Conservation (phyloP, 2,888 invertebrate genomes). For the Drosophila colorata region DNA sequence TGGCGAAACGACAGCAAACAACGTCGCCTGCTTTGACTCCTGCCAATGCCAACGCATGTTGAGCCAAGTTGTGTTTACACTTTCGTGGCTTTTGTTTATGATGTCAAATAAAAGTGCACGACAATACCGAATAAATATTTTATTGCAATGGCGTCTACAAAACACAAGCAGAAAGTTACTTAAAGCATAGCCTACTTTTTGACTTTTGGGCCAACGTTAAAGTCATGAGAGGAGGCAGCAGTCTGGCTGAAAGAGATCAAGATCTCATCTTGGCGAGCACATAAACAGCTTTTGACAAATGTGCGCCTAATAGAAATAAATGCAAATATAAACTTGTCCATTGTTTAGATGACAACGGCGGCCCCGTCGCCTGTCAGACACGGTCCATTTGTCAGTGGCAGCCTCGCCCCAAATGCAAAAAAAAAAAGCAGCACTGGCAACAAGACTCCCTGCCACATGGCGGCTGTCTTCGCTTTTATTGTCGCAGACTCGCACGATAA, state of each 20-base stretch:
- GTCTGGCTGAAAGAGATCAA: slow-evolving; percentile 50
- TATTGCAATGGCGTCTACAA: slow-evolving; percentile 60
- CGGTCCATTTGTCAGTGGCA: slow-evolving; percentile 75
- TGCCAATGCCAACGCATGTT: slow-evolving; percentile 41
- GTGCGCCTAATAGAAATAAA: slow-evolving; percentile 80
- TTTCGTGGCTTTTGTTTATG: slow-evolving; percentile 82
- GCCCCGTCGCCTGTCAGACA: slow-evolving; percentile 68
- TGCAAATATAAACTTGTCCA: slow-evolving; percentile 82
- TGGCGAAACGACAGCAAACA: slow-evolving; percentile 47
- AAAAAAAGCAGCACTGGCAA: not conserved
- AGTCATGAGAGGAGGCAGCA: slow-evolving; percentile 13
- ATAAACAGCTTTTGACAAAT: slow-evolving; percentile 82
- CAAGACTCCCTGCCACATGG: slow-evolving; percentile 37
- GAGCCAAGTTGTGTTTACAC: slow-evolving; percentile 79
- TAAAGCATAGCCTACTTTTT: slow-evolving; percentile 38
- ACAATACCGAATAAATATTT: slow-evolving; percentile 82
- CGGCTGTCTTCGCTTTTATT: slow-evolving; percentile 76
- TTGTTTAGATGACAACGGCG: slow-evolving; percentile 69
- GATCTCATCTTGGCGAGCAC: slow-evolving; percentile 59
- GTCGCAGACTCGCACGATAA: slow-evolving; percentile 81
- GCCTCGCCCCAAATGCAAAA: not conserved
- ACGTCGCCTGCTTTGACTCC: slow-evolving; percentile 40
- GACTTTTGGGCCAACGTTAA: slow-evolving; percentile 31
- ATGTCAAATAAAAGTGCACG: slow-evolving; percentile 82
- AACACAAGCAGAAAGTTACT: slow-evolving; percentile 45